phyloP scores from a whole-genome alignment of 2,888 invertebrate genomes.

The Drosophila engyochracea region DNA sequence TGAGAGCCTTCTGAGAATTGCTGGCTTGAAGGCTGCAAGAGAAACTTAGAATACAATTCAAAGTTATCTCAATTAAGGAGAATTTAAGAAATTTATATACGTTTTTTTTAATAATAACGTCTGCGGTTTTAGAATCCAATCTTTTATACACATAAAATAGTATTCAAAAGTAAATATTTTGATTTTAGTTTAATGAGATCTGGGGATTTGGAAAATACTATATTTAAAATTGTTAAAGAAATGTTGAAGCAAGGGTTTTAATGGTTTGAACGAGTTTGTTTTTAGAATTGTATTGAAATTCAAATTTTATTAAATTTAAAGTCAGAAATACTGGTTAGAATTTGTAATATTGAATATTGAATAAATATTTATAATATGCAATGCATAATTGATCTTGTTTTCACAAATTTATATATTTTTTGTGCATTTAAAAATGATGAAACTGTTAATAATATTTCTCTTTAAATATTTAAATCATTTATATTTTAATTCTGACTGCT shows the following conservation, averaged over 20 bases:
- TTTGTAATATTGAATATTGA: neutral
- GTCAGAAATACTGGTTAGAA: neutral
- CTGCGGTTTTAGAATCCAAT: neutral
- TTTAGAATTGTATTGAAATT: neutral
- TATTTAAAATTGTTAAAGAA: neutral
- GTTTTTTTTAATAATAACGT: neutral
- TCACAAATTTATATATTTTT: neutral
- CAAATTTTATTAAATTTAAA: neutral
- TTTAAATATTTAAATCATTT: rapidly evolving
- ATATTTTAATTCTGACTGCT: neutral
- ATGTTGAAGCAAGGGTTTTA: neutral
- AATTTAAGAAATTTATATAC: neutral
- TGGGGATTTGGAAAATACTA: neutral
- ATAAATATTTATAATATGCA: neutral
- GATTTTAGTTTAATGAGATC: neutral
- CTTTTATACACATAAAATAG: neutral
- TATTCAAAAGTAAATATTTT: neutral
- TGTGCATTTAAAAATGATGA: neutral
- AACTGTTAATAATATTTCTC: neutral
- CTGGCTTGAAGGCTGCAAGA: neutral
- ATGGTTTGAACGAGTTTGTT: neutral
- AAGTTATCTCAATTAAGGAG: neutral
- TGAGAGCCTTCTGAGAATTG: neutral
- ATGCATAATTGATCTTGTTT: neutral
- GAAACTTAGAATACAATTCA: neutral